Conservation (phyloP, 2,888 invertebrate genomes). For the Drosophila acutilabella region DNA sequence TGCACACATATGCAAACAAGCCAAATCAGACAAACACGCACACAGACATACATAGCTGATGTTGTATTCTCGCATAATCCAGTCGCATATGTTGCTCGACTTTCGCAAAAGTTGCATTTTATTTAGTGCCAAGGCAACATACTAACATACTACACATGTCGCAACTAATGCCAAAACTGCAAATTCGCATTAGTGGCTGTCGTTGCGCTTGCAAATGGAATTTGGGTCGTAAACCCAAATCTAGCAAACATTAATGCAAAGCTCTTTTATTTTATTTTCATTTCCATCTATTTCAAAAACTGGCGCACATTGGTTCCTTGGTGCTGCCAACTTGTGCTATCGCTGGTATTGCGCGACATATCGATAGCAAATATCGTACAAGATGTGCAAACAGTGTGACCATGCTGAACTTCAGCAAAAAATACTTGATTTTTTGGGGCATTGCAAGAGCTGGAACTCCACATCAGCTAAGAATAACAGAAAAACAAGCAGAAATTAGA, state of each 20-base stretch:
- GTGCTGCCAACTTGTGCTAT: slow-evolving; percentile 29
- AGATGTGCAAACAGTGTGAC: slow-evolving; percentile 29
- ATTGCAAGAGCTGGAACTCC: slow-evolving; percentile 45
- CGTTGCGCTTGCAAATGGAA: slow-evolving; percentile 5
- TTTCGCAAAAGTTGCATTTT: slow-evolving; percentile 66
- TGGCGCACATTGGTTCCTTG: background rate
- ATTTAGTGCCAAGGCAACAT: slow-evolving; percentile 50
- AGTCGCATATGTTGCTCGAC: slow-evolving; percentile 49
- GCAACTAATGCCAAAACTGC: slow-evolving; percentile 31
- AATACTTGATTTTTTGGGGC: slow-evolving; percentile 2
- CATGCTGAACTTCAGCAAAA: background rate
- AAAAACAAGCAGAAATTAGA: slow-evolving; percentile 43
- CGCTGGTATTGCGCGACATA: slow-evolving; percentile 2
- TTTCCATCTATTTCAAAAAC: background rate
- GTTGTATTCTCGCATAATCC: slow-evolving; percentile 57
- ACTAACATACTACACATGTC: slow-evolving; percentile 32
- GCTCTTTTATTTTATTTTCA: background rate
- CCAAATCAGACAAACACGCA: slow-evolving; percentile 9
- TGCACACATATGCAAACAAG: slow-evolving; percentile 15
- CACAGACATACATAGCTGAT: background rate
- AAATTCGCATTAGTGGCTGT: slow-evolving; percentile 32
- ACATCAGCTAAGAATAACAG: slow-evolving; percentile 62
- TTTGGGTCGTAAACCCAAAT: slow-evolving; percentile 3
- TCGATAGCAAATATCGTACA: slow-evolving; percentile 3
- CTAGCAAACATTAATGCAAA: background rate